These are phyloP conservation scores for Synergus umbraculus DNA, from an alignment of 2,888 invertebrate genomes.

Conservation along the genomic window DNA sequence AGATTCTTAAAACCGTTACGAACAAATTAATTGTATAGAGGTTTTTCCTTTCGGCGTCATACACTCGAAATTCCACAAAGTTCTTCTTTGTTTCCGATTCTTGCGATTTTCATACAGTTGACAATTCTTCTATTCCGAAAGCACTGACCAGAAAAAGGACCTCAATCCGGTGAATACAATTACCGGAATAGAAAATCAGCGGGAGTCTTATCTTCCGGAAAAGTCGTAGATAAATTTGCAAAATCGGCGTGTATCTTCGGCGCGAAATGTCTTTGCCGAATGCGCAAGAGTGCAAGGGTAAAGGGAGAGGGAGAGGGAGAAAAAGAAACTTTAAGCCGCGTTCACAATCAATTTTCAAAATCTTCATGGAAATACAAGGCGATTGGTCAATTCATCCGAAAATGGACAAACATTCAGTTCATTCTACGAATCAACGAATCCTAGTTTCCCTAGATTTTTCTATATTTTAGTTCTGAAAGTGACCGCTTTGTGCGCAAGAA, in stretches of 20 bases:
- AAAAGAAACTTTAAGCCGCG: background rate
- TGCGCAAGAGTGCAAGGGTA: background rate
- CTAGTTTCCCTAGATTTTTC: background rate
- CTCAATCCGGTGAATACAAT: background rate
- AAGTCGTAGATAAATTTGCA: slow-evolving; percentile 19
- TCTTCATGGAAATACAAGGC: background rate
- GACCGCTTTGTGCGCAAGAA: background rate
- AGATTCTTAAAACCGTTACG: slow-evolving; percentile 1
- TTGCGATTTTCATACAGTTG: background rate
- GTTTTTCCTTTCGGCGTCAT: slow-evolving; percentile 18
- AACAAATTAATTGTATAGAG: background rate
- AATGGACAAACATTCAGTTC: no score
- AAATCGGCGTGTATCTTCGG: slow-evolving; percentile 32
- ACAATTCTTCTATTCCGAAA: background rate
- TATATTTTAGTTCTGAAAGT: background rate
- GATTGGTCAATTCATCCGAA: no score
- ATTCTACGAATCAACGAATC: background rate
- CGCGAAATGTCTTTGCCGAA: slow-evolving; percentile 27
- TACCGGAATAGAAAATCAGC: slow-evolving; percentile 4
- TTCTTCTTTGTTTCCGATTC: slow-evolving; percentile 4
- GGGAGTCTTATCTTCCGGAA: slow-evolving; percentile 1
- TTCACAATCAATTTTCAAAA: background rate
- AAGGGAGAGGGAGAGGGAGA: background rate
- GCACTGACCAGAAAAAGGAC: background rate
- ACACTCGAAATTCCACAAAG: background rate